Evolutionary conservation across 2,113 vertebrate genomes (phyloP), one percentile per base, ranked within the genome.

Genomic region (Echinops telfairi): DNA sequence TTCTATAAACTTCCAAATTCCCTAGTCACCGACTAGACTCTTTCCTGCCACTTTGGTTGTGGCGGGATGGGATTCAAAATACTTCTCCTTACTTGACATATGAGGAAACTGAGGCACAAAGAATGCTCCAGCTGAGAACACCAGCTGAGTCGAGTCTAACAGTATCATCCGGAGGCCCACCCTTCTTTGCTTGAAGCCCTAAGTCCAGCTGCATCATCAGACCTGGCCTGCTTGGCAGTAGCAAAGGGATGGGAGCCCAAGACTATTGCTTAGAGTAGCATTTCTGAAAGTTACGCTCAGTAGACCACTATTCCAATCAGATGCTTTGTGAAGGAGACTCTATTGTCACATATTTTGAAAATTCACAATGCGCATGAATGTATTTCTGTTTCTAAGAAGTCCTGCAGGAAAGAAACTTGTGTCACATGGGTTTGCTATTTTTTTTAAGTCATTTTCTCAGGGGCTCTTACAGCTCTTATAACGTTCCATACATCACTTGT

Each of bases 311-410:
- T 58, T 83, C 71, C 68, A 77, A 76, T 70, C 36, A 78, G 64
- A 92, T 19, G 58, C 19, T 71, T 12, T 83, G 33, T 81, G 77
- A 80, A 87, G 92, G 57, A 76, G 43, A 53, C 14, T 19, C 16
- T 53, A 17, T 60, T 93, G 25, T 66, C 47, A 36, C 68, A 86
- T 64, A 29, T 60, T 66, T 20, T 73, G 85, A 36, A 95, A 94
- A 92, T 62, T 58, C 23, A 73, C 57, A 90, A 40, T 64, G 27
- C 29, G 86, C 68, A 88, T 77, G n/a, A 88, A 73, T 43, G 83
- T 57, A 62, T 36, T 60, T 53, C 85, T 58, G 60, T 88, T 20
- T 88, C 89, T 78, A 53, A 90, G 71, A 94, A 75, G 58, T 58
- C 27, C 43, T 77, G 25, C 23, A 83, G 60, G 68, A 86, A 79